Percentiles rank a stretch among this genome's conserved stretches.
Evolutionary conservation across 1,140 invertebrate species (phyloP).

Genomic region (Argopecten irradians): DNA sequence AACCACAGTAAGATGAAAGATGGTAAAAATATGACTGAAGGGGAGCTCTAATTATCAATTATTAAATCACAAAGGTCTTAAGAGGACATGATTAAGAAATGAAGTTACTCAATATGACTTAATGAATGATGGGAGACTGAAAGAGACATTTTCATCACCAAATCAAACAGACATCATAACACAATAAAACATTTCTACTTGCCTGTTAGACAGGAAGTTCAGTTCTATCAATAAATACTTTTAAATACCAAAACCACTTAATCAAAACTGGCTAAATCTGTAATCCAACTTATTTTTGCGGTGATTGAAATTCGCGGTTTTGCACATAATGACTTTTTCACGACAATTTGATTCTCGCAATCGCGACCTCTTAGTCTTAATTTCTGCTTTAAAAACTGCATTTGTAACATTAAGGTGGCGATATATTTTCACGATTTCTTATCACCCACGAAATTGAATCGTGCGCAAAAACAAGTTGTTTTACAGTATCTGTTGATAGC

Average conservation of each 20-base stretch:
- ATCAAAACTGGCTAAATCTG: not conserved
- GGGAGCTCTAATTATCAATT: not conserved
- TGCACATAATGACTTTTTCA: no score
- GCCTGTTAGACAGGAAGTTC: not conserved
- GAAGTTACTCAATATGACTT: not conserved
- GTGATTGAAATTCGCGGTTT: no score
- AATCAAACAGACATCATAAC: not conserved
- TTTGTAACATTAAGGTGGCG: no score
- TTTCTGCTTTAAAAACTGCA: no score
- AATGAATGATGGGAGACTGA: not conserved
- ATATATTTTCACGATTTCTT: no score
- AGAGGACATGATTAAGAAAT: not conserved
- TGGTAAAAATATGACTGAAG: not conserved
- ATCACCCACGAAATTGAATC: no score
- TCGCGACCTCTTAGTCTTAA: no score
- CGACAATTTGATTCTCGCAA: no score
- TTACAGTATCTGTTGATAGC: no score
- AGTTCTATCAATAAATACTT: not conserved
- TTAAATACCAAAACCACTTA: not conserved
- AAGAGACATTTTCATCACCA: not conserved
- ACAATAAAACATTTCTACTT: not conserved
- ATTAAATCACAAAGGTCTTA: not conserved
- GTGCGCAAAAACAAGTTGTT: no score
- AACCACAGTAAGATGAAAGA: not conserved
- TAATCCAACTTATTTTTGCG: no score